Percentiles rank a stretch among this genome's conserved stretches.
These are phyloP conservation scores for Oryzias dopingdopingensis DNA, from an alignment of 2,797 vertebrate genomes.

Conservation along the genomic window DNA sequence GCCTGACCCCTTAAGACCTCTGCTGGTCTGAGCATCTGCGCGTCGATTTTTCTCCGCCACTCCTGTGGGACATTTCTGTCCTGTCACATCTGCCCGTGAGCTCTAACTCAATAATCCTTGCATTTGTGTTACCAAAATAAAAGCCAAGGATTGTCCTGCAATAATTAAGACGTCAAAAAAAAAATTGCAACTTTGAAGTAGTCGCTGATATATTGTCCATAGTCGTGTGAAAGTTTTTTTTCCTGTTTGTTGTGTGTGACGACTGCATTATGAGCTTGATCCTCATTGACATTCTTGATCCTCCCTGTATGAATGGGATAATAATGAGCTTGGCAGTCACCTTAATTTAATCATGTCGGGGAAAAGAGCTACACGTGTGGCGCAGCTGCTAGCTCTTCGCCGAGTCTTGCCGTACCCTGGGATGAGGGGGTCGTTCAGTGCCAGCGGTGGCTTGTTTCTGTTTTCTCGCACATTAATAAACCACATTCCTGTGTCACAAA, in stretches of 20 bases:
- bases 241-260: constrained; percentile 17
- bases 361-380: constrained; percentile 62
- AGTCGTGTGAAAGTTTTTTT: constrained; percentile 42
- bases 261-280: constrained; percentile 43
- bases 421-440: constrained; percentile 33
- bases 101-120: constrained; percentile 54
- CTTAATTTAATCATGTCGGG: constrained; percentile 66
- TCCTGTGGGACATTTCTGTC: constrained; percentile 47
- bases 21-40: constrained; percentile 75
- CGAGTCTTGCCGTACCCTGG: constrained; percentile 17
- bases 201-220: constrained; percentile 33
- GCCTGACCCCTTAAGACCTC: constrained; percentile 77
- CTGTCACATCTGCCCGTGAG: constrained; percentile 59
- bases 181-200: not conserved
- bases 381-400: constrained; percentile 62
- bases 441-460: constrained; percentile 34
- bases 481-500: constrained; percentile 50
- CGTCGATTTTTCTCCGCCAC: constrained; percentile 31
- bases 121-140: constrained; percentile 49
- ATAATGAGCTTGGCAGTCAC: constrained; percentile 63
- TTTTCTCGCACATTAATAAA: constrained; percentile 33
- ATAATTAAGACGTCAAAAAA: constrained; percentile 20
- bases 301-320: constrained; percentile 54
- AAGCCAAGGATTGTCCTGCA: constrained; percentile 27
- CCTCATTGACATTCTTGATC: constrained; percentile 64